Percentiles rank a stretch among this genome's conserved stretches.
These are phyloP conservation scores for Cyphomyrus discorhynchus DNA, from an alignment of 2,113 vertebrate species.

Conservation along the genomic window DNA sequence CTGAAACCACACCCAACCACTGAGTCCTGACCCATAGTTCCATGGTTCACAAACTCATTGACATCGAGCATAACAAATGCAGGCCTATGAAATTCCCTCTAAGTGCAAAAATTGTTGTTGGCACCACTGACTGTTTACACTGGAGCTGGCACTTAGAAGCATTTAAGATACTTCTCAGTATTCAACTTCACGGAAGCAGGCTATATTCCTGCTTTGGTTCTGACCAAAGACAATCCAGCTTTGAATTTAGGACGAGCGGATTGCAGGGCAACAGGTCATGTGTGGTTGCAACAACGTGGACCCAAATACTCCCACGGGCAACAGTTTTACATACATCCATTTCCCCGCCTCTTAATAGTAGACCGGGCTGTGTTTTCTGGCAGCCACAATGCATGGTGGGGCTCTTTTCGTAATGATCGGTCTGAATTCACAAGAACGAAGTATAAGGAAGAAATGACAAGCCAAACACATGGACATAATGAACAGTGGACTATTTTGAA, in stretches of 20 bases:
- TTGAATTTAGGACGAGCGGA: not conserved
- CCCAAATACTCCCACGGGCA: slow-evolving; percentile 26
- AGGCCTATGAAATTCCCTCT: not conserved
- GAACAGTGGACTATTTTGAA: slow-evolving; percentile 47
- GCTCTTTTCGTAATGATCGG: slow-evolving; percentile 50
- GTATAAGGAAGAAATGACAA: slow-evolving; percentile 43
- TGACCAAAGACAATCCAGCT: not conserved
- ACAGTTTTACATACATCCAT: not conserved
- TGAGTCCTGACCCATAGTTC: not conserved
- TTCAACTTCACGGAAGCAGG: not conserved
- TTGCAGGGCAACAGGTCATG: not conserved
- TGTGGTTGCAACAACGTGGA: not conserved
- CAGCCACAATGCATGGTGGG: slow-evolving; percentile 38
- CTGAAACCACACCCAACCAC: not conserved
- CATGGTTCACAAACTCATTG: not conserved
- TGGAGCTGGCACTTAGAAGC: not conserved
- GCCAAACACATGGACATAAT: slow-evolving; percentile 47
- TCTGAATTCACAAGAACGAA: slow-evolving; percentile 46
- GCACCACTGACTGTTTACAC: not conserved
- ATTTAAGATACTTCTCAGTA: not conserved
- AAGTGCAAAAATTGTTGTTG: slow-evolving; percentile 1
- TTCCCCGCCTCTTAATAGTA: slow-evolving; percentile 21
- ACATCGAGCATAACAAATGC: not conserved
- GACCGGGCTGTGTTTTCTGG: slow-evolving; percentile 38
- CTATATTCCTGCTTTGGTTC: not conserved